Conservation (phyloP, 2,113 vertebrate species). For the Brienomyrus brachyistius region DNA sequence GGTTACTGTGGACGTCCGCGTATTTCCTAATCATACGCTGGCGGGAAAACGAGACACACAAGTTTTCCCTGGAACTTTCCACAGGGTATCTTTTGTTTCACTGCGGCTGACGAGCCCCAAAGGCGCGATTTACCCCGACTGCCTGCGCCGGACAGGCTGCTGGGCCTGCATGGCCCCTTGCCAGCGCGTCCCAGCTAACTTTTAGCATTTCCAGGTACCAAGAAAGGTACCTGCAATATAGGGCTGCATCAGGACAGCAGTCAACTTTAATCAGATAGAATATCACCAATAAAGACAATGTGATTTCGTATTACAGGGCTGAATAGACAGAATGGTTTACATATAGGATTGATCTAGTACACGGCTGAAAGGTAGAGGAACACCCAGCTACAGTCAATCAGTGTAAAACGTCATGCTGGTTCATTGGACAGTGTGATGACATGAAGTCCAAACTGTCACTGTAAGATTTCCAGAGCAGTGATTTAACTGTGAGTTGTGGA, state of each 20-base stretch:
- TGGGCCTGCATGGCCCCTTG: not conserved
- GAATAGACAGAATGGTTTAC: not conserved
- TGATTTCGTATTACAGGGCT: not conserved
- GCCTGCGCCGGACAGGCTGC: not conserved
- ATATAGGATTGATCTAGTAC: not conserved
- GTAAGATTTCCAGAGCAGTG: not conserved
- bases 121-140: not conserved
- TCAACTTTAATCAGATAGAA: not conserved
- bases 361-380: not conserved
- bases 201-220: not conserved
- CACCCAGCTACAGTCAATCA: not conserved
- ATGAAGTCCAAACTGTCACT: not conserved
- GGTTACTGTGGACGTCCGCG: slow-evolving; percentile 62
- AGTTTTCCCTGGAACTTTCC: slow-evolving; percentile 41
- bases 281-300: not conserved
- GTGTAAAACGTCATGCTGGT: not conserved
- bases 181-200: not conserved
- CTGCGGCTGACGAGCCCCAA: not conserved
- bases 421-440: not conserved
- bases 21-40: slow-evolving; percentile 71
- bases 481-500: not conserved
- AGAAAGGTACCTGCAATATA: not conserved
- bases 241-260: not conserved
- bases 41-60: slow-evolving; percentile 63
- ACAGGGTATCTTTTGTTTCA: not conserved